Evolutionary conservation across 2,888 invertebrate species (phyloP).

Genomic region (Prostheceraeus crozeri): DNA sequence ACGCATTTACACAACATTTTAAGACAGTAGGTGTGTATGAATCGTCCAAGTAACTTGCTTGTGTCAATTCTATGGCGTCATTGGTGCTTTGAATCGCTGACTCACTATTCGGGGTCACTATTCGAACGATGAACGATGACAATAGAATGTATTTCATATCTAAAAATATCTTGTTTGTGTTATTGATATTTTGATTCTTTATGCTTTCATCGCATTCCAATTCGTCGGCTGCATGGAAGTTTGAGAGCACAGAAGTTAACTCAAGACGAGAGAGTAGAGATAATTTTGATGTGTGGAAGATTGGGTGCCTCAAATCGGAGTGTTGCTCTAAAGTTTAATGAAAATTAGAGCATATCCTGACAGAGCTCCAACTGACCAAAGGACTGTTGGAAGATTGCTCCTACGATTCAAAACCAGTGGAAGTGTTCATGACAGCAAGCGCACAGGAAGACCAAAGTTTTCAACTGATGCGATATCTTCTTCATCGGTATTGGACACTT

Average conservation of each 20-base stretch:
- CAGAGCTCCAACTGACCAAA: slow-evolving; percentile 23
- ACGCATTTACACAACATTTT: slow-evolving; percentile 20
- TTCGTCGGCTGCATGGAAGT: background rate
- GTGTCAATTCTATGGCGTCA: too few species aligned
- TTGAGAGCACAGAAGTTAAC: slow-evolving; percentile 24
- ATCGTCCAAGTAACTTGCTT: too few species aligned
- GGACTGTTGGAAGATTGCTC: slow-evolving; percentile 18
- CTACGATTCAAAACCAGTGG: slow-evolving; percentile 19
- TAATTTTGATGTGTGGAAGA: slow-evolving; percentile 23
- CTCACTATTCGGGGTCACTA: too few species aligned
- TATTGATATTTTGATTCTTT: too few species aligned
- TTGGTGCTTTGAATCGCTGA: too few species aligned
- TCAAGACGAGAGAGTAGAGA: slow-evolving; percentile 10
- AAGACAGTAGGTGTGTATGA: too few species aligned
- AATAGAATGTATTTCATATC: too few species aligned
- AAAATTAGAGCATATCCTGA: slow-evolving; percentile 16
- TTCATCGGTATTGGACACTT: too few species aligned
- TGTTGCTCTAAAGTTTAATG: background rate
- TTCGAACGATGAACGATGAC: too few species aligned
- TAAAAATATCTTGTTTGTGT: too few species aligned
- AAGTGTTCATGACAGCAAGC: slow-evolving; percentile 24
- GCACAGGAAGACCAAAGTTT: slow-evolving; percentile 19
- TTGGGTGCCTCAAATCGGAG: slow-evolving; percentile 1
- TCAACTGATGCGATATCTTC: slow-evolving; percentile 3
- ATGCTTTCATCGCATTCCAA: slow-evolving; percentile 12